Conservation (phyloP, 2,797 vertebrate genomes). For the Micromesistius poutassou region DNA sequence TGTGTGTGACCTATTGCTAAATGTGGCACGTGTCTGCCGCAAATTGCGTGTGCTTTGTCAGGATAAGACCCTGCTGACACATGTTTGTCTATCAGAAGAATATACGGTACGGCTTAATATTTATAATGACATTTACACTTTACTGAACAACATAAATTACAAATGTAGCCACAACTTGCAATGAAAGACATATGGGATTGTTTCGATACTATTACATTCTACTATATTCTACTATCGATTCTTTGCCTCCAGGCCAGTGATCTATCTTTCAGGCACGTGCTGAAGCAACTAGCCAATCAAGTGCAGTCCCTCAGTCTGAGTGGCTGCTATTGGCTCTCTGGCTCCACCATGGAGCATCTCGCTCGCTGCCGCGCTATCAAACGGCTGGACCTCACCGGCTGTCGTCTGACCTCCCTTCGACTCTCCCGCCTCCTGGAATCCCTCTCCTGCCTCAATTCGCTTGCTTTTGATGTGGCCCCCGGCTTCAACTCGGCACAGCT, state of each 20-base stretch:
- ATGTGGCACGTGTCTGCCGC: constrained; percentile 82
- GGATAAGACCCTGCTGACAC: constrained; percentile 89
- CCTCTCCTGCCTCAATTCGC: constrained; percentile 77
- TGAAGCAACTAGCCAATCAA: constrained; percentile 78
- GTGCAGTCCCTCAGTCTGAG: constrained; percentile 87
- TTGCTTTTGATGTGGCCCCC: constrained; percentile 85
- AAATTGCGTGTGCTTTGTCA: constrained; percentile 83
- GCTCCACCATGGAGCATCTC: constrained; percentile 78
- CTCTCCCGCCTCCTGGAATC: constrained; percentile 88
- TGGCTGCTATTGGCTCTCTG: constrained; percentile 91
- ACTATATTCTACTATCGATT: no score
- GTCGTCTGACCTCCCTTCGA: constrained; percentile 82
- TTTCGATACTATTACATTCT: neutral
- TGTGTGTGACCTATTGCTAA: constrained; percentile 84
- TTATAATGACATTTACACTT: neutral
- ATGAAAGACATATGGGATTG: constrained; percentile 2
- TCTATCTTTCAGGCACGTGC: constrained; percentile 73
- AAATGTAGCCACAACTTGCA: neutral
- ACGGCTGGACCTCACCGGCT: constrained; percentile 86
- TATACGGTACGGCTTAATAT: constrained; percentile 75
- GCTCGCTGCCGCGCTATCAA: constrained; percentile 83
- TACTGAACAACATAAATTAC: neutral
- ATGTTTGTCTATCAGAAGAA: constrained; percentile 82
- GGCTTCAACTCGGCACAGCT: constrained; percentile 86
- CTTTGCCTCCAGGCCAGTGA: constrained; percentile 77